Base-by-base conservation (phyloP, 2,113 vertebrate species). In the Urocitellus parryii region DNA sequence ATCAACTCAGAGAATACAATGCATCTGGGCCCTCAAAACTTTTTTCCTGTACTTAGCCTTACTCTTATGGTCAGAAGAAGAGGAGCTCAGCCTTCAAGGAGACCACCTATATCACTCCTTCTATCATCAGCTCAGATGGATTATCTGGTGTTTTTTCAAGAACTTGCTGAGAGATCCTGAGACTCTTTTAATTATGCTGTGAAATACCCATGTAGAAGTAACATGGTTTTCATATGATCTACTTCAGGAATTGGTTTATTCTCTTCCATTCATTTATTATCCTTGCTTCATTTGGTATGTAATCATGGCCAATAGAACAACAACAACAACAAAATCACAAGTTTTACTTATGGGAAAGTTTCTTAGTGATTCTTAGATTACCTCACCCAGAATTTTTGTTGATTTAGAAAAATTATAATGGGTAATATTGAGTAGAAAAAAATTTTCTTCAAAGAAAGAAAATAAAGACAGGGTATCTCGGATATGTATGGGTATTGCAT, bases 71-170 rank as follows among this genome's bases (percentile, higher is more conserved):
- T 32, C 98, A 97, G 68, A 97, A 96, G 89, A 97, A 96, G 11
- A 95, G 34, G 20, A 61, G 58, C 0, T 5, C 68, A 8, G 3
- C 88, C 67, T 98, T 98, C 83, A 98, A 95, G 53, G 98, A 99
- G 96, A 98, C 99, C 97, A 99, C 99, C 0, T 99, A 99, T 92
- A 98, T 96, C 96, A 99, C 98, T 94, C 99, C 77, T 99, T 99
- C 98, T 77, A 96, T 27, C 99, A 99, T 29, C 99, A 99, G 98
- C 98, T 99, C 97, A 99, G 95, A 88, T 99, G 99, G 99, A 98
- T 99, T 90, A 98, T 99, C 18, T 99, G 92, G 90, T 99, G 99
- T 79, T 99, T 99, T 0, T 99, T 99, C 27, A 67, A 67, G 58
- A 61, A 61, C 63, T 29, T 65, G 10, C 63, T 67, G 63, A 10